phyloP scores from a whole-genome alignment of 2,888 invertebrate species.

The Pseudolycoriella hygida region DNA sequence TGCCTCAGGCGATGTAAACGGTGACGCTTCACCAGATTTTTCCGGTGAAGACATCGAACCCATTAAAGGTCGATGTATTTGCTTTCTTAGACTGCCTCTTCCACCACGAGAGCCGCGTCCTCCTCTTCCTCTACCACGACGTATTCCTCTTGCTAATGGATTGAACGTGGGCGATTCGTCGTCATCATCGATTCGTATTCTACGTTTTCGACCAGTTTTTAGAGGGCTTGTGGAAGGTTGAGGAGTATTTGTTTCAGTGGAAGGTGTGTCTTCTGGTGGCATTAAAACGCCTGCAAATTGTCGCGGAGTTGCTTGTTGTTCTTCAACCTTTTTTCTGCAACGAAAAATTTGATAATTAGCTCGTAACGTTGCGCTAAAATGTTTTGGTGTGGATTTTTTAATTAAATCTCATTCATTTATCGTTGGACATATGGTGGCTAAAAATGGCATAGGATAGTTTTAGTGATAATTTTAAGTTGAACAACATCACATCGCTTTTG shows the following conservation, averaged over 20 bases:
- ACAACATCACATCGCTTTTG: too few relatives aligned
- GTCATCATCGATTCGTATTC: constrained; percentile 8
- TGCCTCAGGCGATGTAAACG: constrained; percentile 19
- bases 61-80: constrained; percentile 18
- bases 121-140: constrained; percentile 28
- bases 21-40: constrained; percentile 20
- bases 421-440: too few relatives aligned
- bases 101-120: constrained; percentile 15
- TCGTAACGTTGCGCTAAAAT: too few relatives aligned
- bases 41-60: constrained; percentile 26
- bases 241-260: not conserved
- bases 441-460: too few relatives aligned
- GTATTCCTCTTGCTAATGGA: constrained; percentile 15
- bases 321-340: constrained; percentile 8
- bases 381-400: not conserved
- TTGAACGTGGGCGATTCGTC: constrained; percentile 10
- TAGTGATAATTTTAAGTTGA: too few relatives aligned
- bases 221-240: not conserved
- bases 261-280: constrained; percentile 1
- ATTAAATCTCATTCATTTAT: too few relatives aligned
- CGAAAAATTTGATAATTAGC: not conserved
- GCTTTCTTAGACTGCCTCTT: constrained; percentile 17
- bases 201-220: constrained; percentile 8
- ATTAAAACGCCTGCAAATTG: constrained; percentile 9
- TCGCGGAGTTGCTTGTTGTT: constrained; percentile 10